phyloP scores from a whole-genome alignment of 2,113 vertebrate genomes.

The Sinocyclocheilus maitianheensis region DNA sequence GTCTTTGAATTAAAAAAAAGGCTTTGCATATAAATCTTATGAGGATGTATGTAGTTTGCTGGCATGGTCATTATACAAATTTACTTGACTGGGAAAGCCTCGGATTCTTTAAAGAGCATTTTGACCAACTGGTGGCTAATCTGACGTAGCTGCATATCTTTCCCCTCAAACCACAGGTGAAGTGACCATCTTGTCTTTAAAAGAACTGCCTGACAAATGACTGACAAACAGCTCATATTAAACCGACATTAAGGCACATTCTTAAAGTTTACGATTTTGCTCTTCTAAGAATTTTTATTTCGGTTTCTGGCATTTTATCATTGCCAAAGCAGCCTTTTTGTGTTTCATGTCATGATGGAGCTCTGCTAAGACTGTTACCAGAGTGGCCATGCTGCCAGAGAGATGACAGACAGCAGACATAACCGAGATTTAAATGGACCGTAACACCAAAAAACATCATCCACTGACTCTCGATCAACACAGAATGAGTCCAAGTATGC shows the following conservation, averaged over 20 bases:
- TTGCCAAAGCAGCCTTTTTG: background rate
- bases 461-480: slow-evolving; percentile 2
- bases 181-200: background rate
- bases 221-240: background rate
- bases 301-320: background rate
- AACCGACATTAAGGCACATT: background rate
- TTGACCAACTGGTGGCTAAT: background rate
- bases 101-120: background rate
- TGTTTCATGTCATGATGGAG: background rate
- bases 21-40: background rate
- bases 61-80: background rate
- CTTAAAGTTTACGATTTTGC: background rate
- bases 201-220: background rate
- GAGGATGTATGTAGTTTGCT: background rate
- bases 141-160: background rate
- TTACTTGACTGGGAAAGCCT: background rate
- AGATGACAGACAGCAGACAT: slow-evolving; percentile 11
- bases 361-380: background rate
- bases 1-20: background rate
- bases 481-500: slow-evolving; percentile 31
- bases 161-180: background rate
- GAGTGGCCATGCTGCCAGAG: background rate
- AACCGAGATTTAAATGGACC: background rate
- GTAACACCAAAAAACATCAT: background rate
- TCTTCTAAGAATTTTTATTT: background rate